phyloP scores from a whole-genome alignment of 2,113 vertebrate species.

The Tylochromis polylepis region DNA sequence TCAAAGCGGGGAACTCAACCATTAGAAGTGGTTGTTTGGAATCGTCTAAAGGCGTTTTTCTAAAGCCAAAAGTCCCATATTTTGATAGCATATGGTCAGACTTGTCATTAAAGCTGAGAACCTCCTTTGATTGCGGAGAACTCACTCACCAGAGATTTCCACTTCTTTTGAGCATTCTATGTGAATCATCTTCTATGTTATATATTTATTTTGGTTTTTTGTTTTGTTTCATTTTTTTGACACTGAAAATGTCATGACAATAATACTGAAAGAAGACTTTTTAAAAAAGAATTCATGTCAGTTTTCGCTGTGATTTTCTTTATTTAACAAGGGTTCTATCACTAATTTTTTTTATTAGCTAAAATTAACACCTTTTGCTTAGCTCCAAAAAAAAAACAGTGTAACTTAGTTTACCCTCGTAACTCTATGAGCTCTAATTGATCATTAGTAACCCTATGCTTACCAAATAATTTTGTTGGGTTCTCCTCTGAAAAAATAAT shows the following conservation, averaged over 20 bases:
- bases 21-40: too few relatives aligned
- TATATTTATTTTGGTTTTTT: not conserved
- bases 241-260: not conserved
- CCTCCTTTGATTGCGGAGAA: too few relatives aligned
- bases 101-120: too few relatives aligned
- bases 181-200: not conserved
- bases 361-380: not conserved
- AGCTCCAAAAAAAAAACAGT: not conserved
- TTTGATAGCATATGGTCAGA: too few relatives aligned
- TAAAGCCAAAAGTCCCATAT: too few relatives aligned
- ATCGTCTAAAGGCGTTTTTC: too few relatives aligned
- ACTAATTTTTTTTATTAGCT: not conserved
- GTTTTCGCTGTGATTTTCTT: not conserved
- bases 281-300: not conserved
- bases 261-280: not conserved
- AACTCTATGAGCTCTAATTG: too few relatives aligned
- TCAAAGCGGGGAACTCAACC: too few relatives aligned
- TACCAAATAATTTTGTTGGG: not conserved
- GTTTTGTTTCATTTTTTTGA: not conserved
- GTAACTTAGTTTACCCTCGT: too few relatives aligned
- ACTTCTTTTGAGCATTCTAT: too few relatives aligned
- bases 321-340: not conserved
- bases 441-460: not conserved
- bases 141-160: too few relatives aligned
- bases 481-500: not conserved